A percentile compares a stretch with the other conserved stretches of the same genome.
phyloP scores from a whole-genome alignment of 2,797 vertebrate species.

The Rachycentron canadum region DNA sequence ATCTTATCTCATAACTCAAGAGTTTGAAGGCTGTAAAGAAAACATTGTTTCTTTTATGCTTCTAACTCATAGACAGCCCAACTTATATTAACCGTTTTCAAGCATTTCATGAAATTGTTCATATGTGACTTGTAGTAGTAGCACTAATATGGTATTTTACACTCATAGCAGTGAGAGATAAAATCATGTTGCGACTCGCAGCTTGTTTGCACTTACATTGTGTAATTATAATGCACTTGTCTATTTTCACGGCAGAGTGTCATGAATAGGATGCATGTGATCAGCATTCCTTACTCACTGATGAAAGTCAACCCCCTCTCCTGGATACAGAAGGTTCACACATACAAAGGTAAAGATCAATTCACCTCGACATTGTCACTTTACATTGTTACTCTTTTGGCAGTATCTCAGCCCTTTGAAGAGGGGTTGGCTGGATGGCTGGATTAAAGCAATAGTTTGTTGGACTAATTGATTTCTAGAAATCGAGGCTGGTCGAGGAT shows the following conservation, averaged over 20 bases:
- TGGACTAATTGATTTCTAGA: conserved; percentile 39
- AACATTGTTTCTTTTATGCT: background rate
- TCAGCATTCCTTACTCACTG: conserved; percentile 96
- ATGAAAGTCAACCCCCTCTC: conserved; percentile 99
- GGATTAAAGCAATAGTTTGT: conserved; percentile 35
- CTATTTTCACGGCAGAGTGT: conserved; percentile 87
- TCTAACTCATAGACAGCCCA: background rate
- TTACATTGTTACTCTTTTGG: background rate
- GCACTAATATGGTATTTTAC: background rate
- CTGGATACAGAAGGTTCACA: conserved; percentile 98
- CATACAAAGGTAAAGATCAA: conserved; percentile 90
- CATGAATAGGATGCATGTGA: conserved; percentile 96
- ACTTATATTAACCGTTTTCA: conserved; percentile 26
- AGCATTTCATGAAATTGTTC: background rate
- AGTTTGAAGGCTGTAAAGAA: conserved; percentile 25
- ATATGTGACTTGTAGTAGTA: conserved; percentile 18
- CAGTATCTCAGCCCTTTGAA: background rate
- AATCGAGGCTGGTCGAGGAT: conserved; percentile 10
- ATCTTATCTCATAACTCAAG: conserved; percentile 26
- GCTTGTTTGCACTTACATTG: conserved; percentile 30
- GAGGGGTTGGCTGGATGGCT: conserved; percentile 13
- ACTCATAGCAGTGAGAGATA: background rate
- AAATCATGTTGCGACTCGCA: conserved; percentile 6
- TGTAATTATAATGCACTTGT: conserved; percentile 22
- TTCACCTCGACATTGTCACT: background rate